Conservation (phyloP, 2,888 invertebrate genomes). For the Caenorhabditis becei region DNA sequence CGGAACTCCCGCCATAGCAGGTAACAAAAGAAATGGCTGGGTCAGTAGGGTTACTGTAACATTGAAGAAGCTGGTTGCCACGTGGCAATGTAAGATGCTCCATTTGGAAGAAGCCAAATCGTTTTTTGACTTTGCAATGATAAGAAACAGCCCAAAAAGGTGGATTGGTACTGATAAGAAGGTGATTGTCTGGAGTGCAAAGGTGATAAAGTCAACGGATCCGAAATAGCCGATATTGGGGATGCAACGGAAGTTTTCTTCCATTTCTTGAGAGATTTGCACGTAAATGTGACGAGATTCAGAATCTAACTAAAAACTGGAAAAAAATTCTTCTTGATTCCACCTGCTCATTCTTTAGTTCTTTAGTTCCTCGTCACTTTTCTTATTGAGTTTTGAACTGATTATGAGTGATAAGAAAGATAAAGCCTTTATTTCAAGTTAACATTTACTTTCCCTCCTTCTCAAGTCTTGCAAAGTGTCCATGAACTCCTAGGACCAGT, state of each 20-base stretch:
- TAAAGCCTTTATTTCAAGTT: too few relatives aligned
- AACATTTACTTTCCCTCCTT: not conserved
- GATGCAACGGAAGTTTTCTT: not conserved
- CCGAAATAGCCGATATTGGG: not conserved
- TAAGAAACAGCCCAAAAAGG: not conserved
- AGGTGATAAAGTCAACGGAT: not conserved
- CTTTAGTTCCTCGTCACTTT: too few relatives aligned
- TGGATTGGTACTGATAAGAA: not conserved
- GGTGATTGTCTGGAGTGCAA: not conserved
- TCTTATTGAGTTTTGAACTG: too few relatives aligned
- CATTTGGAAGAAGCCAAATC: not conserved
- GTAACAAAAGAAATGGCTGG: not conserved
- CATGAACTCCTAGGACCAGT: conserved; percentile 16
- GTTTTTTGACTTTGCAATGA: not conserved
- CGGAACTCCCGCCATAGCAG: conserved; percentile 6
- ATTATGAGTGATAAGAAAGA: too few relatives aligned
- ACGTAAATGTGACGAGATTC: too few relatives aligned
- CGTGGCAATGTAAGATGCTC: not conserved
- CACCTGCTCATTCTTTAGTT: too few relatives aligned
- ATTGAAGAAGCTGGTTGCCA: not conserved
- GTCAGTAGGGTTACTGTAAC: not conserved
- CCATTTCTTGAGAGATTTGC: too few relatives aligned
- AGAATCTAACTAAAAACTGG: too few relatives aligned
- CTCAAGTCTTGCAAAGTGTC: not conserved
- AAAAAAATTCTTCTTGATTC: too few relatives aligned